Evolutionary conservation across 2,797 vertebrate species (phyloP), one percentile per base, ranked within the genome.

Genomic region (Morus bassanus): DNA sequence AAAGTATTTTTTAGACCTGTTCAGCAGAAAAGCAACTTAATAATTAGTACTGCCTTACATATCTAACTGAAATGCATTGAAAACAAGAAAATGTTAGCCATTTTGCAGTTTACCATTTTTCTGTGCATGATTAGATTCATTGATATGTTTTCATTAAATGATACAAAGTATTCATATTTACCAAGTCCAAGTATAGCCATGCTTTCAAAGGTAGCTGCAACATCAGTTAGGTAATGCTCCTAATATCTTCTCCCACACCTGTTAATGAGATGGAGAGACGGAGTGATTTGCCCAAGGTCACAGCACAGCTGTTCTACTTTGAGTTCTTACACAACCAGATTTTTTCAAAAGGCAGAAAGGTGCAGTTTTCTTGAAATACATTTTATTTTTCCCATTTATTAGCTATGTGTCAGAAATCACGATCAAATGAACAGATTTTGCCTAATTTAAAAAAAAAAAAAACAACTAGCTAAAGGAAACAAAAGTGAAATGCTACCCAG

Each of bases 11-110:
- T 96, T 75, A 76, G 75, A 80, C 37, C 59, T 16, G 28, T 78
- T 94, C 57, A 81, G 59, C 69, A 96, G 85, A 96, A 96, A 95
- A 94, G 6, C 21, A 86, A 67, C 56, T 75, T 94, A 93, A 74
- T 76, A 85, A 80, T 91, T 93, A 84, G 35, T 18, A 68, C 73
- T 57, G 37, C 33, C 43, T 93, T 91, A 76, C 63, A 95, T 92
- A 80, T 67, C 45, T 93, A 94, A 94, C 53, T 67, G 91, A 91
- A 82, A 92, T 76, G 15, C 59, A 50, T 22, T 65, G 61, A 92
- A 91, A 95, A 51, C 43, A 69, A 59, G 37, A 80, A 86, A 64
- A 56, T 48, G 13, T 43, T 57, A 54, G 7, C 6, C 28, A 59
- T 63, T 95, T 84, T 89, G 18, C n/a, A 78, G 30, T 53, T 65